phyloP scores from a whole-genome alignment of 2,888 invertebrate genomes.

The Creontiades dilutus region DNA sequence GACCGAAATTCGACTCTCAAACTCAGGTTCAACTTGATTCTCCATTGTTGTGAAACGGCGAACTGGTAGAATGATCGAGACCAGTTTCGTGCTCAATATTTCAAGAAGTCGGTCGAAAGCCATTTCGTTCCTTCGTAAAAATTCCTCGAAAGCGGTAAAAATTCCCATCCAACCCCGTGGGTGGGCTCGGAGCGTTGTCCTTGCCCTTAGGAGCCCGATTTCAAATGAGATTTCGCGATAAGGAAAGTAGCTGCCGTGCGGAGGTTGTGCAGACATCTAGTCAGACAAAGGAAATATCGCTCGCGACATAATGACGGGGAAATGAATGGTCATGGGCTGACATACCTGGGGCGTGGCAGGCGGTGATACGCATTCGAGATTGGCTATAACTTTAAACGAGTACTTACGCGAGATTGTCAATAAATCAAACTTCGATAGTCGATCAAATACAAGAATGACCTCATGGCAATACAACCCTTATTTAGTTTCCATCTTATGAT shows the following conservation, averaged over 20 bases:
- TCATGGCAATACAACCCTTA: too few relatives aligned
- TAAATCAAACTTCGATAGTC: neutral
- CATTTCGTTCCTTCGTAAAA: neutral
- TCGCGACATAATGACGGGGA: neutral
- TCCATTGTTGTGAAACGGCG: too few relatives aligned
- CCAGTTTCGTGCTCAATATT: too few relatives aligned
- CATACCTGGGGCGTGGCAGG: neutral
- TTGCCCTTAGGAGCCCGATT: conserved; percentile 6
- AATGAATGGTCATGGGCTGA: conserved; percentile 2
- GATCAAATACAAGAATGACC: too few relatives aligned
- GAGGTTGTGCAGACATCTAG: neutral
- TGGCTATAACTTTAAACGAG: neutral
- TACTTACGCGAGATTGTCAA: neutral
- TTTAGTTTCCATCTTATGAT: too few relatives aligned
- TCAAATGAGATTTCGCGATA: conserved; percentile 29
- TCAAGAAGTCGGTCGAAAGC: neutral
- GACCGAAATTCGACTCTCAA: too few relatives aligned
- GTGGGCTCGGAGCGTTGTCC: neutral
- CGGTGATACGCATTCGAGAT: neutral
- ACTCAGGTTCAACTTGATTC: too few relatives aligned
- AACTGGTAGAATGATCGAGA: too few relatives aligned
- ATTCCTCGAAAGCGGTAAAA: neutral
- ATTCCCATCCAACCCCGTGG: neutral
- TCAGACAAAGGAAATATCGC: conserved; percentile 14
- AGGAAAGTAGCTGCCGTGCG: conserved; percentile 33